phyloP scores from a whole-genome alignment of 2,888 invertebrate genomes.

The Arctia plantaginis region DNA sequence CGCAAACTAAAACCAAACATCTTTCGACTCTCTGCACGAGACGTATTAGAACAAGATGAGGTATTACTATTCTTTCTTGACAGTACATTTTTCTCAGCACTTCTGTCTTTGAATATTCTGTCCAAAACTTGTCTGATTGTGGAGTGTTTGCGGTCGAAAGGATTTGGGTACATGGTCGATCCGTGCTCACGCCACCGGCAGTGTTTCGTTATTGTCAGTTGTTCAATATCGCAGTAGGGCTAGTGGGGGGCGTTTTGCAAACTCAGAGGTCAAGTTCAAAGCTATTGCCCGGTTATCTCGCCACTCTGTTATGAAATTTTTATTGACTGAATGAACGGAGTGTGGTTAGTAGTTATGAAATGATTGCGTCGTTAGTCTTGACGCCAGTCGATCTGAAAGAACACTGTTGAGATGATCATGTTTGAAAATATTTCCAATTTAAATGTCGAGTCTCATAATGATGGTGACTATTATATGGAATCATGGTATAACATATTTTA shows the following conservation, averaged over 20 bases:
- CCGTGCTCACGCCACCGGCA: constrained; percentile 60
- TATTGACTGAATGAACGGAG: constrained; percentile 38
- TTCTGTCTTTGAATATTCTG: constrained; percentile 82
- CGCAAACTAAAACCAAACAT: constrained; percentile 51
- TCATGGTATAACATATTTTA: neutral
- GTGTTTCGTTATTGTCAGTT: constrained; percentile 52
- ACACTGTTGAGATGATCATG: neutral
- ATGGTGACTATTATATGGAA: neutral
- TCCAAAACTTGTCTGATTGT: constrained; percentile 89
- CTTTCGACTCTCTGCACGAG: constrained; percentile 47
- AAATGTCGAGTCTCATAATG: neutral
- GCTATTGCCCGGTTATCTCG: constrained; percentile 35
- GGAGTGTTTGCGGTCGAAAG: constrained; percentile 90
- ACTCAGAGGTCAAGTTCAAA: constrained; percentile 62
- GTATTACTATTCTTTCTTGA: constrained; percentile 66
- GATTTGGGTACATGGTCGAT: constrained; percentile 88
- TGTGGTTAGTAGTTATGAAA: constrained; percentile 40
- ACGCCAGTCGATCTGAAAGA: constrained; percentile 8
- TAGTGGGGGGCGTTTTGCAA: constrained; percentile 55
- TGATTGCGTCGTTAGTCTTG: constrained; percentile 35
- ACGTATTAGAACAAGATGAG: constrained; percentile 58
- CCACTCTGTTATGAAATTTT: constrained; percentile 43
- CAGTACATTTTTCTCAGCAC: constrained; percentile 62
- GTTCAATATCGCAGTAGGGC: constrained; percentile 28
- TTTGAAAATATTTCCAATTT: neutral